Conservation (phyloP, 2,113 vertebrate species). For the Guaruba guarouba region DNA sequence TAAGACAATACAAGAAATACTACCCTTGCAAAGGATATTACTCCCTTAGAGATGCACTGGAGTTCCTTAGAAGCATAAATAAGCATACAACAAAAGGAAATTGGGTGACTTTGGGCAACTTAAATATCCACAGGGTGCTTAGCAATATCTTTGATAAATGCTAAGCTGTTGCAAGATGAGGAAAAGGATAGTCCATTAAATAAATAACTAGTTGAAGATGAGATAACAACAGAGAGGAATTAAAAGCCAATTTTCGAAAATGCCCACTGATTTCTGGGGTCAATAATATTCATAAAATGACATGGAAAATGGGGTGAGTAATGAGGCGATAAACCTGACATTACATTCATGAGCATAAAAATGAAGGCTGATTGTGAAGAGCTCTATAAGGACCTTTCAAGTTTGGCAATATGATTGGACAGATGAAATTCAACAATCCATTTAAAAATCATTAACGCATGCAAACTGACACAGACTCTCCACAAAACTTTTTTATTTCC, state of each 20-base stretch:
- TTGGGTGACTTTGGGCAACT: neutral
- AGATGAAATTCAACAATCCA: neutral
- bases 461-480: neutral
- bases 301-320: neutral
- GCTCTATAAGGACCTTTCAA: neutral
- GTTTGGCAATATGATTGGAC: neutral
- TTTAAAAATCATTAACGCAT: neutral
- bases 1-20: neutral
- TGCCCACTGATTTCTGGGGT: neutral
- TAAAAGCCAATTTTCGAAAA: neutral
- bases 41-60: neutral
- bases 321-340: neutral
- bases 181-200: neutral
- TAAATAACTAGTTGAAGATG: neutral
- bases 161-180: neutral
- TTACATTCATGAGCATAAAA: neutral
- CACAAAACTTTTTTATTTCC: neutral
- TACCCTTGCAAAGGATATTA: neutral
- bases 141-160: neutral
- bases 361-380: neutral
- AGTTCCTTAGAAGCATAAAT: neutral
- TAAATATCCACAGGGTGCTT: neutral
- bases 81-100: neutral
- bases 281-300: neutral
- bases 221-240: neutral